Conservation (phyloP, 2,113 vertebrate species). For the Tinamus guttatus region DNA sequence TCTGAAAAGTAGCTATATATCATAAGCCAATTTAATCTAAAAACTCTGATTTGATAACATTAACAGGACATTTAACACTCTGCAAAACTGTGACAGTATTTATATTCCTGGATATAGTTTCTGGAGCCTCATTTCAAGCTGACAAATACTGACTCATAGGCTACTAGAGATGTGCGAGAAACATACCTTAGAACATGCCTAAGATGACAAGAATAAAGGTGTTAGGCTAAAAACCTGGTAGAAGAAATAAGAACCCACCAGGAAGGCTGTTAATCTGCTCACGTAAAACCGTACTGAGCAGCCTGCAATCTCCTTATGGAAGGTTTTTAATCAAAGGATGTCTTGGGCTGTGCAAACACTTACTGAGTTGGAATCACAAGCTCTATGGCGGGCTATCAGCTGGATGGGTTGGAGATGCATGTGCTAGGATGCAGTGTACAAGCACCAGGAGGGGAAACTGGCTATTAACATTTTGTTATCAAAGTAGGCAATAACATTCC, state of each 20-base stretch:
- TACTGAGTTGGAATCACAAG: background rate
- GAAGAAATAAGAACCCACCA: background rate
- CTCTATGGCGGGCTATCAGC: background rate
- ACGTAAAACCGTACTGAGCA: background rate
- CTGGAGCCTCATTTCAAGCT: constrained; percentile 32
- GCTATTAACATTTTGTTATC: background rate
- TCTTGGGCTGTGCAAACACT: background rate
- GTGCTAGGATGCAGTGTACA: background rate
- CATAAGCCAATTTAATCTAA: constrained; percentile 23
- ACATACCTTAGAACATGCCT: background rate
- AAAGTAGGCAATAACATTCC: background rate
- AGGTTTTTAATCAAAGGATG: background rate
- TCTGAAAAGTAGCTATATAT: background rate
- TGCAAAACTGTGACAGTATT: constrained; percentile 19
- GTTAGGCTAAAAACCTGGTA: background rate
- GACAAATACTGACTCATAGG: constrained; percentile 43
- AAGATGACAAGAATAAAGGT: constrained; percentile 15
- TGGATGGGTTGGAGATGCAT: background rate
- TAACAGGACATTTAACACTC: constrained; percentile 49
- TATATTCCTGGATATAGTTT: constrained; percentile 31
- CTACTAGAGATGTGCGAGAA: background rate
- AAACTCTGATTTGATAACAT: constrained; percentile 12
- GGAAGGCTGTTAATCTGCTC: background rate
- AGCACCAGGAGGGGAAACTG: background rate
- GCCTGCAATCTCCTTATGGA: background rate